Conservation (phyloP, 2,888 invertebrate genomes). For the Spodoptera littoralis region DNA sequence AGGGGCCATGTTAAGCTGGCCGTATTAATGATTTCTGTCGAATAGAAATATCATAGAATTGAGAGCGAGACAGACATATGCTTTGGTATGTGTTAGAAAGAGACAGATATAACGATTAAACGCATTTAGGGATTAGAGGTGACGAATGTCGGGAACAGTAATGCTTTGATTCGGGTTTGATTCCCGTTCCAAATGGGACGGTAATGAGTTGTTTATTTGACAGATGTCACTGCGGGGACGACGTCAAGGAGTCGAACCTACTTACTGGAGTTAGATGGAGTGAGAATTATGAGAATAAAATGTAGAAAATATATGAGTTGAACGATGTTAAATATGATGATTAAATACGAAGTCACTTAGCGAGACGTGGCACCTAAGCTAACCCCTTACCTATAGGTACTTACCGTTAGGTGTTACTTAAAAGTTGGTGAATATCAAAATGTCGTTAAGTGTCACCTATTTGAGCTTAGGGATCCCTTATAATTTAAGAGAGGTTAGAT, state of each 20-base stretch:
- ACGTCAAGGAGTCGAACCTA: constrained; percentile 46
- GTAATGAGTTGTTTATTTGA: constrained; percentile 81
- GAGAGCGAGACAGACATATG: constrained; percentile 65
- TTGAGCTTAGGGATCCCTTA: no score
- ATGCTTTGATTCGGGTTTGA: constrained; percentile 68
- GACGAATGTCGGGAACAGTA: constrained; percentile 73
- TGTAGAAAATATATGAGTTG: no score
- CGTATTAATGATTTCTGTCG: constrained; percentile 66
- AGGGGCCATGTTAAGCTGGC: constrained; percentile 38
- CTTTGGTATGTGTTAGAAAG: constrained; percentile 39
- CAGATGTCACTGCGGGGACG: constrained; percentile 73
- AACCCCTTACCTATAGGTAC: no score
- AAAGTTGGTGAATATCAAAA: no score
- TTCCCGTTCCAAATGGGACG: constrained; percentile 65
- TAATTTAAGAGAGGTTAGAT: no score
- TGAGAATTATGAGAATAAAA: background rate
- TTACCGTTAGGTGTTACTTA: no score
- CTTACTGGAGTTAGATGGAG: constrained; percentile 14
- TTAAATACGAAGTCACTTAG: no score
- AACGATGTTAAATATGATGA: no score
- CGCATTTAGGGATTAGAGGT: constrained; percentile 70
- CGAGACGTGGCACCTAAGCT: no score
- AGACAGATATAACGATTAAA: constrained; percentile 61
- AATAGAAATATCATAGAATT: constrained; percentile 66
- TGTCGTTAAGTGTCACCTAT: no score